Conservation (phyloP, 1,140 invertebrate species). For the Mya arenaria region DNA sequence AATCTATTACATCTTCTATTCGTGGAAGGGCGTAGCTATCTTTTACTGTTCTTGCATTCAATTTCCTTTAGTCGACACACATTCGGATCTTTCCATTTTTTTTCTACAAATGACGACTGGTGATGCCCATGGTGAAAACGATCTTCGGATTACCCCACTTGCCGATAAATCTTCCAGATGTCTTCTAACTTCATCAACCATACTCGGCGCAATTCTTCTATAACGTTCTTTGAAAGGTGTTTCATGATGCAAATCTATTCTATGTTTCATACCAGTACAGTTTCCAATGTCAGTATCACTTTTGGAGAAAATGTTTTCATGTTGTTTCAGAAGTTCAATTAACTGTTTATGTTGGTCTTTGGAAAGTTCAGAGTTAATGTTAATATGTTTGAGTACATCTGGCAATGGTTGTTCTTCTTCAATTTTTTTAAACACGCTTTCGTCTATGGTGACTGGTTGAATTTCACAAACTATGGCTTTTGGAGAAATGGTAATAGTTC, state of each 20-base stretch:
- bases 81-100: constrained; percentile 52
- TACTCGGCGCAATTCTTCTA: background rate
- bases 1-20: constrained; percentile 80
- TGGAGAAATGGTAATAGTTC: background rate
- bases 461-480: constrained; percentile 7
- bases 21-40: constrained; percentile 83
- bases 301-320: constrained; percentile 8
- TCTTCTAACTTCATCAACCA: constrained; percentile 13
- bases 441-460: constrained; percentile 2
- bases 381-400: background rate
- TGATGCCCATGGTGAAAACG: constrained; percentile 24
- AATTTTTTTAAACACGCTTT: background rate
- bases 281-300: constrained; percentile 1
- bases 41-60: constrained; percentile 80
- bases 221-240: constrained; percentile 9
- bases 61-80: too few species aligned
- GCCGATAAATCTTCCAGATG: background rate
- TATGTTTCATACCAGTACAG: constrained; percentile 8
- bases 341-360: constrained; percentile 14
- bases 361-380: background rate
- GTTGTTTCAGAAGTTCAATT: too few species aligned
- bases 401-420: background rate
- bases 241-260: constrained; percentile 12
- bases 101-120: constrained; percentile 17
- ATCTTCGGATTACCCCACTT: constrained; percentile 19